phyloP scores from a whole-genome alignment of 2,113 vertebrate genomes.

The Proteles cristata region DNA sequence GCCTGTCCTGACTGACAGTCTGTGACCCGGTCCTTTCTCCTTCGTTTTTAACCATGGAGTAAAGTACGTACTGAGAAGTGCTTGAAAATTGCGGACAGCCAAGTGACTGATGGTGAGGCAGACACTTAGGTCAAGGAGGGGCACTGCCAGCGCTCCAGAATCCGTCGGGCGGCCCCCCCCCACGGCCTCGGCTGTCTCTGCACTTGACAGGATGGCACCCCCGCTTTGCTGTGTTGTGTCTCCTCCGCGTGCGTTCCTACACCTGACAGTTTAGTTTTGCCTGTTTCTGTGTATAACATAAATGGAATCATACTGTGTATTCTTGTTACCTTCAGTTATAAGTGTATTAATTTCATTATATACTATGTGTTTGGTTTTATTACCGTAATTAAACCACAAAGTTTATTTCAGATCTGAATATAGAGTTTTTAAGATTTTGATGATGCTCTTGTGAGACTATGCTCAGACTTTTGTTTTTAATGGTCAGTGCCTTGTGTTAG shows the following conservation, averaged over 20 bases:
- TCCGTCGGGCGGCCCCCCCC: not conserved
- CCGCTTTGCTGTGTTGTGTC: not conserved
- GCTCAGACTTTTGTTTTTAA: not conserved
- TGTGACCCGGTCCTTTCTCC: not conserved
- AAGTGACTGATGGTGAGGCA: not conserved
- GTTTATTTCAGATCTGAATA: not conserved
- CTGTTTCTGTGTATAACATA: not conserved
- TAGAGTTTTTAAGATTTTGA: not conserved
- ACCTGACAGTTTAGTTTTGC: not conserved
- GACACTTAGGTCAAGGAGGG: not conserved
- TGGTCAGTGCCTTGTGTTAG: accelerated
- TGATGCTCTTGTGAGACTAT: not conserved
- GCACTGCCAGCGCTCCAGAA: not conserved
- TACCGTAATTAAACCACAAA: too few species aligned
- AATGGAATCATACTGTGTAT: not conserved
- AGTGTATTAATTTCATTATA: not conserved
- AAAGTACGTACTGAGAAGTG: not conserved
- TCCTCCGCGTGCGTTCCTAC: not conserved
- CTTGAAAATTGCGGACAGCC: not conserved
- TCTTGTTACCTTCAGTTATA: not conserved
- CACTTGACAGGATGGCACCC: accelerated
- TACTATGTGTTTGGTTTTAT: not conserved
- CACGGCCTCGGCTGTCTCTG: not conserved
- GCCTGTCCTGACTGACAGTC: not conserved
- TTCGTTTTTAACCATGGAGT: not conserved